These are phyloP conservation scores for Drosophila tropicalis DNA, from an alignment of 1,140 invertebrate species.

Conservation along the genomic window DNA sequence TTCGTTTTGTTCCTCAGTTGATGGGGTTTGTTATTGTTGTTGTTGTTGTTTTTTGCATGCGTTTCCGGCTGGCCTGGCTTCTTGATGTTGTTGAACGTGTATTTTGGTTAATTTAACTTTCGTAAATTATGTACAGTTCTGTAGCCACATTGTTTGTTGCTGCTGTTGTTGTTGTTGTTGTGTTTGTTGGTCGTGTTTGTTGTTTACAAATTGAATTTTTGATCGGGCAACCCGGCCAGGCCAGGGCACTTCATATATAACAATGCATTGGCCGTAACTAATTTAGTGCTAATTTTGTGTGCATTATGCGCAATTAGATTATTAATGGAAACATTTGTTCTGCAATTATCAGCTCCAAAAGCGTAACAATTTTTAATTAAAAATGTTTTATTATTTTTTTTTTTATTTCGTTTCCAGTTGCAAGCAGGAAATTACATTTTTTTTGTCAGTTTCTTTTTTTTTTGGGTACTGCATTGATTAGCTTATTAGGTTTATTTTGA, in stretches of 20 bases:
- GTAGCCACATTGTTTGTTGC: conserved; percentile 37
- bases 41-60: conserved; percentile 21
- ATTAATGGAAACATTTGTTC: conserved; percentile 79
- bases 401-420: conserved; percentile 6
- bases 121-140: conserved; percentile 63
- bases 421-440: conserved; percentile 66
- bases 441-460: conserved; percentile 24
- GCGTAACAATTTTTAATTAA: conserved; percentile 68
- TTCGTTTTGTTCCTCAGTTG: conserved; percentile 37
- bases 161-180: too few species aligned
- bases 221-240: conserved; percentile 11
- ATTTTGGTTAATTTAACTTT: conserved; percentile 82
- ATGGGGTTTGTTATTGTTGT: conserved; percentile 27
- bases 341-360: conserved; percentile 65
- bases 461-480: conserved; percentile 57
- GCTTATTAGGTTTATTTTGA: conserved; percentile 66
- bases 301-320: conserved; percentile 80
- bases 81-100: conserved; percentile 68
- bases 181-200: conserved; percentile 28
- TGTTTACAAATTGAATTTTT: conserved; percentile 68
- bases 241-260: conserved; percentile 28
- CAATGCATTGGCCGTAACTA: conserved; percentile 66
- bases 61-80: conserved; percentile 45
- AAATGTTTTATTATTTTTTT: conserved; percentile 39
- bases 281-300: conserved; percentile 78